Base-by-base conservation (phyloP, 2,888 invertebrate species). In the Lasioglossum morio region DNA sequence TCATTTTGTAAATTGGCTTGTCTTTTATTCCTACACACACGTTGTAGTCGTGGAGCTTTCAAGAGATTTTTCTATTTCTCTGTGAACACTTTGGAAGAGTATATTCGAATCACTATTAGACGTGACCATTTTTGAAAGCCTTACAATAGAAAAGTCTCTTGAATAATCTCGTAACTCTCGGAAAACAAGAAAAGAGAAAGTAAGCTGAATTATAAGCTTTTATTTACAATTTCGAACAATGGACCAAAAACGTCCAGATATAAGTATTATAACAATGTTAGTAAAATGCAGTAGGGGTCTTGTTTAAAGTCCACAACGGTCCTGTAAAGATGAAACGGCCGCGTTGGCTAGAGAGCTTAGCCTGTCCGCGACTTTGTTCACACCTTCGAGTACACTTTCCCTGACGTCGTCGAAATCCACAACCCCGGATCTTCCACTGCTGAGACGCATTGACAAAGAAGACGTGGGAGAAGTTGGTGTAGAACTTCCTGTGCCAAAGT, bases 341-440 rank as follows among this genome's bases (percentile, higher is more conserved):
- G 98, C 99, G 96, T 97, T 99, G 91, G 99, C 99, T 89, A 99
- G 96, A 89, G 98, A 98, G 92, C 99, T 99, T 87, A 99, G 96
- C 93, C 98, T 98, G n/a, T 99, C 99, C 77, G 99, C 99, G 87
- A 99, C 99, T 96, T 98, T 98, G 89, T 98, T 98, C 81, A 99
- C 99, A 85, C 99, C 99, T 94, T 98, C 98, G 92, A 98, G 97
- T 57, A 99, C 99, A 89, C 99, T 99, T 95, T 99, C 99, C 95
- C 98, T 98, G 63, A 99, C 98, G 94, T 99, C 99, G 90, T 99
- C 98, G 86, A 99, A 96, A 95, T 99, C 99, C 0, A 95, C 94
- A 70, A 93, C 93, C 34, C 92, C 92, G 37, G 92, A 92, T 82
- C 92, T 89, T 43, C 93, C 93, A 37, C 93, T 89, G 5, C 91